Evolutionary conservation across 2,113 vertebrate species (phyloP).

Genomic region (Hippocampus zosterae): DNA sequence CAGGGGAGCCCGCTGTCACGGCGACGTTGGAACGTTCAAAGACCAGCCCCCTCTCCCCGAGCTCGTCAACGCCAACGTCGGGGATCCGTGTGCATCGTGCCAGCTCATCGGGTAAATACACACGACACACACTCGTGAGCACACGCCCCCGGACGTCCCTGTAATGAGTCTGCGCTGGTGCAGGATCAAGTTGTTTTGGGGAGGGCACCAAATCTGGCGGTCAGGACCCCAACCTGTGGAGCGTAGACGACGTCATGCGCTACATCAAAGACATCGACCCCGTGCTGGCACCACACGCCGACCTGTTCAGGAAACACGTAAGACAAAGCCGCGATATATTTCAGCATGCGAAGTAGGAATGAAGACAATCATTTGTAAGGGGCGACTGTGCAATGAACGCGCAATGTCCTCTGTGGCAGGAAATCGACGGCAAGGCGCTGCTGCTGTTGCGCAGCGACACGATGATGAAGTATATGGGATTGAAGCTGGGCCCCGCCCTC

Average conservation of each 20-base stretch:
- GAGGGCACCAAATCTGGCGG: constrained; percentile 70
- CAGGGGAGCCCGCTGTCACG: constrained; percentile 76
- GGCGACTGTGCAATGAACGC: neutral
- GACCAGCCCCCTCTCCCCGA: constrained; percentile 79
- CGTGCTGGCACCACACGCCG: constrained; percentile 89
- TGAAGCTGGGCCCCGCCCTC: constrained; percentile 94
- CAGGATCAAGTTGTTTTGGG: constrained; percentile 62
- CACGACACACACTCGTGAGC: neutral
- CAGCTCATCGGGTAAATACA: constrained; percentile 78
- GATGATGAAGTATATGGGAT: constrained; percentile 99
- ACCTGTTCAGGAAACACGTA: constrained; percentile 96
- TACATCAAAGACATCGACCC: constrained; percentile 90
- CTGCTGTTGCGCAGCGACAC: constrained; percentile 86
- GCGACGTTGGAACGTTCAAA: constrained; percentile 75
- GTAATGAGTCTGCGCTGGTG: neutral
- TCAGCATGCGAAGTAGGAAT: neutral
- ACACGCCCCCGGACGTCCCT: neutral
- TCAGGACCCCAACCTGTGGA: constrained; percentile 88
- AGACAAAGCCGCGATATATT: constrained; percentile 33
- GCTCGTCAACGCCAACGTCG: constrained; percentile 67
- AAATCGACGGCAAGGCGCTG: constrained; percentile 89
- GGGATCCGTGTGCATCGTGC: constrained; percentile 68
- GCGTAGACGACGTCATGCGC: constrained; percentile 94
- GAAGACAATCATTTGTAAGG: neutral
- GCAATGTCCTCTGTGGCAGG: constrained; percentile 62